These are phyloP conservation scores for Schizotus pectinicornis DNA, from an alignment of 2,888 invertebrate species.

Conservation along the genomic window DNA sequence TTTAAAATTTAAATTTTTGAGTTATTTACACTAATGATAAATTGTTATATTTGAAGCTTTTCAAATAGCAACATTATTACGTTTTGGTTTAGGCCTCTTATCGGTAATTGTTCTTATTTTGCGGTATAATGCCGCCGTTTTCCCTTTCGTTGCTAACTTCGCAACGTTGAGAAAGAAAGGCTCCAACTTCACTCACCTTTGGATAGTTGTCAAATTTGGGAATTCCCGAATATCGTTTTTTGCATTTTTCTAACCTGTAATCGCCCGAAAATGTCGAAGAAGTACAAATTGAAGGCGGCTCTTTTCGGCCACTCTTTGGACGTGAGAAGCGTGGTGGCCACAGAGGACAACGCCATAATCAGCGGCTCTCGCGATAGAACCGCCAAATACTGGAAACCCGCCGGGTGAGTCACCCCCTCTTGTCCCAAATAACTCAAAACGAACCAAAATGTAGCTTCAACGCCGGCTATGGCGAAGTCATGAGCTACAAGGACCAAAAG, in stretches of 20 bases:
- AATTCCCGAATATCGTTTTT: background rate
- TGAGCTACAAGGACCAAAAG: slow-evolving; percentile 78
- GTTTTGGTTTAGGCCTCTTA: no score
- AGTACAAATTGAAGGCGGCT: slow-evolving; percentile 80
- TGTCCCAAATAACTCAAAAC: background rate
- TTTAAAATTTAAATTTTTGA: no score
- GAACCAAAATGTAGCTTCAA: slow-evolving; percentile 9
- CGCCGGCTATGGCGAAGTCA: slow-evolving; percentile 64
- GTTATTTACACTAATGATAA: no score
- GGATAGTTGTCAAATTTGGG: no score
- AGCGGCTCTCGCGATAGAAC: slow-evolving; percentile 91
- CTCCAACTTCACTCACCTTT: no score
- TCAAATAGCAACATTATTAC: no score
- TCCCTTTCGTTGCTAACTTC: no score
- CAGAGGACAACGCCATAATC: slow-evolving; percentile 74
- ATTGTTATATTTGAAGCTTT: no score
- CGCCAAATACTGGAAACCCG: slow-evolving; percentile 78
- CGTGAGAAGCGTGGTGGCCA: slow-evolving; percentile 76
- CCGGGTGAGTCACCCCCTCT: slow-evolving; percentile 67
- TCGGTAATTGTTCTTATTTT: no score
- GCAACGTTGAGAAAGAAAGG: no score
- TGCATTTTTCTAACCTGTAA: slow-evolving; percentile 34
- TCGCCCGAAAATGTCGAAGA: slow-evolving; percentile 48
- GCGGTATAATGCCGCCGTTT: no score
- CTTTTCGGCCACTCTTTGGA: slow-evolving; percentile 84